These are phyloP conservation scores for Smutsia temminckii DNA, from an alignment of 2,797 vertebrate genomes.

Conservation along the genomic window DNA sequence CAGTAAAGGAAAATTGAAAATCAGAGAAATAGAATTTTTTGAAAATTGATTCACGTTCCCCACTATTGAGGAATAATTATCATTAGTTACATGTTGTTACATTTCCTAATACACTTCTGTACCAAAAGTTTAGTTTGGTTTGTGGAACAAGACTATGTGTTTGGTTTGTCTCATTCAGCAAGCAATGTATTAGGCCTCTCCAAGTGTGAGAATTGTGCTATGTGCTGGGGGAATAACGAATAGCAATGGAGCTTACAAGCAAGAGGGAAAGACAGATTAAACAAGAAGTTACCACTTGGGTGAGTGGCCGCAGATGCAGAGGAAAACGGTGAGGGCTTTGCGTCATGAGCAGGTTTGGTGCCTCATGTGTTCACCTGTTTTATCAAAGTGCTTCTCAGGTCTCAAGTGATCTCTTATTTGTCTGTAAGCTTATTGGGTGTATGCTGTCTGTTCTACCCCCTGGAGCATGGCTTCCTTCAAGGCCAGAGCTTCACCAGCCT, in stretches of 20 bases:
- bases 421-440: background rate
- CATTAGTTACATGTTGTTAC: background rate
- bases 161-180: background rate
- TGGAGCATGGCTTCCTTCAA: background rate
- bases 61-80: background rate
- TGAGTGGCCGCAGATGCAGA: background rate
- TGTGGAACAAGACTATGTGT: background rate
- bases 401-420: background rate
- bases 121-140: background rate
- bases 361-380: background rate
- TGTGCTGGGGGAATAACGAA: background rate
- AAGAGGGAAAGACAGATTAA: background rate
- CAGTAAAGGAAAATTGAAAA: conserved; percentile 1
- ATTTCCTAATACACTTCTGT: background rate
- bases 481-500: background rate
- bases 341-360: background rate
- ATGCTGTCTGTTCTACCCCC: background rate
- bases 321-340: background rate
- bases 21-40: background rate
- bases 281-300: background rate
- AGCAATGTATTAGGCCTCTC: background rate
- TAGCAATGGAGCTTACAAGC: background rate
- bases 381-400: background rate
- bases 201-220: background rate
- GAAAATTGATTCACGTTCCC: background rate